phyloP scores from a whole-genome alignment of 2,113 vertebrate genomes.

The Tachycineta bicolor region DNA sequence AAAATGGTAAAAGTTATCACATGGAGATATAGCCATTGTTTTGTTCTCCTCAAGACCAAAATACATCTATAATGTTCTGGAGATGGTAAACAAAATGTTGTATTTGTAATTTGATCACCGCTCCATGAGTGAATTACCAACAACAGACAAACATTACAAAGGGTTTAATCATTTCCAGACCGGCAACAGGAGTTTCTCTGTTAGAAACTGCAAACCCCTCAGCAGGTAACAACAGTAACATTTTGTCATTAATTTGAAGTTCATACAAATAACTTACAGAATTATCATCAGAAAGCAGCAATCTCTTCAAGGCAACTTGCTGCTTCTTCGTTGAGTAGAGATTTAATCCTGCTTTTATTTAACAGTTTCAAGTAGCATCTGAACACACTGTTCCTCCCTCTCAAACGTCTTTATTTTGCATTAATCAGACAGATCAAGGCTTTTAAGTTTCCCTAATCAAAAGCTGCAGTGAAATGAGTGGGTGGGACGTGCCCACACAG shows the following conservation, averaged over 20 bases:
- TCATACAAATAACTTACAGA: neutral
- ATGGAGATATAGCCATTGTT: neutral
- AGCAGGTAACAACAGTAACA: neutral
- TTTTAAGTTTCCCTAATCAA: neutral
- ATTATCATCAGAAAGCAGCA: neutral
- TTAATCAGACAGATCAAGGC: neutral
- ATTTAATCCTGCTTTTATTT: neutral
- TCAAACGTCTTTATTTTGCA: neutral
- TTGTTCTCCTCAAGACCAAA: neutral
- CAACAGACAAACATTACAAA: neutral
- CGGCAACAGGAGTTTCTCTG: neutral
- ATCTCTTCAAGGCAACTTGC: neutral
- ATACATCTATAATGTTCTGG: neutral
- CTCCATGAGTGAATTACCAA: neutral
- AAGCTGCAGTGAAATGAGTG: neutral
- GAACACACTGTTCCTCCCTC: neutral
- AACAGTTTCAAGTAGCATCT: neutral
- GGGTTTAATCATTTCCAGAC: neutral
- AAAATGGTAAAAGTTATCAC: neutral
- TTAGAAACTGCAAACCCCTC: neutral
- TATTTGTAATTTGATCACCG: neutral
- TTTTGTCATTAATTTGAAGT: neutral
- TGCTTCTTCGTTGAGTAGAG: neutral
- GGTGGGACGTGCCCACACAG: neutral
- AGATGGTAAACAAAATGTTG: neutral